Evolutionary conservation across 1,140 invertebrate species (phyloP).

Genomic region (Philotrypesis tridentata): DNA sequence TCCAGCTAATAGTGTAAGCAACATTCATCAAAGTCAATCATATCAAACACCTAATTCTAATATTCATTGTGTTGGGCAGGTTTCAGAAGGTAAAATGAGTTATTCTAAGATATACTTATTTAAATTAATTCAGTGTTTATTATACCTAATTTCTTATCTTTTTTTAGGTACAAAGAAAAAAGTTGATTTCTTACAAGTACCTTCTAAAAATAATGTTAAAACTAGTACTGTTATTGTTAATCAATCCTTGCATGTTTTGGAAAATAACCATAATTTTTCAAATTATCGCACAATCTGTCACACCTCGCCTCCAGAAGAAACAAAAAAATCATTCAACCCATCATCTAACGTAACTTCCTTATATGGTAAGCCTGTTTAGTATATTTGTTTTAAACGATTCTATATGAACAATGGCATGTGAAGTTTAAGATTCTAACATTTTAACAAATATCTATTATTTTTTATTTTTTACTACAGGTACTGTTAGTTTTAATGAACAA

Average conservation of each 20-base stretch:
- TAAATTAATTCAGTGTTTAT: too few species aligned
- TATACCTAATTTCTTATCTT: not conserved
- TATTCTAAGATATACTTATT: too few species aligned
- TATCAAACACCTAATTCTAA: slow-evolving; percentile 62
- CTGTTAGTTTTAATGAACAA: not conserved
- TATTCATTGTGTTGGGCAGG: slow-evolving; percentile 69
- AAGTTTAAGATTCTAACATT: too few species aligned
- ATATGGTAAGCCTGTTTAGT: slow-evolving; percentile 59
- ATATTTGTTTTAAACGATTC: not conserved
- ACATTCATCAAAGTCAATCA: slow-evolving; percentile 66
- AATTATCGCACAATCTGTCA: slow-evolving; percentile 53
- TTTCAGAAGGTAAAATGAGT: slow-evolving; percentile 55
- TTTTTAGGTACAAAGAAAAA: slow-evolving; percentile 33
- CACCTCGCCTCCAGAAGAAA: slow-evolving; percentile 56
- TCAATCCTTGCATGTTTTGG: slow-evolving; percentile 67
- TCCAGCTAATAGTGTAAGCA: slow-evolving; percentile 68
- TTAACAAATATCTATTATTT: too few species aligned
- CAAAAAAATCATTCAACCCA: slow-evolving; percentile 55
- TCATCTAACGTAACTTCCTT: slow-evolving; percentile 64
- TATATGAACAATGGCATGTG: not conserved
- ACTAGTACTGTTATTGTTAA: slow-evolving; percentile 73
- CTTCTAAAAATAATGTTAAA: slow-evolving; percentile 64
- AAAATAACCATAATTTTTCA: slow-evolving; percentile 65
- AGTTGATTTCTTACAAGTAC: slow-evolving; percentile 3
- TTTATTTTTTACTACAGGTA: not conserved